Base-by-base conservation (phyloP, 2,797 vertebrate species). In the Sebastiscus albofasciatus region DNA sequence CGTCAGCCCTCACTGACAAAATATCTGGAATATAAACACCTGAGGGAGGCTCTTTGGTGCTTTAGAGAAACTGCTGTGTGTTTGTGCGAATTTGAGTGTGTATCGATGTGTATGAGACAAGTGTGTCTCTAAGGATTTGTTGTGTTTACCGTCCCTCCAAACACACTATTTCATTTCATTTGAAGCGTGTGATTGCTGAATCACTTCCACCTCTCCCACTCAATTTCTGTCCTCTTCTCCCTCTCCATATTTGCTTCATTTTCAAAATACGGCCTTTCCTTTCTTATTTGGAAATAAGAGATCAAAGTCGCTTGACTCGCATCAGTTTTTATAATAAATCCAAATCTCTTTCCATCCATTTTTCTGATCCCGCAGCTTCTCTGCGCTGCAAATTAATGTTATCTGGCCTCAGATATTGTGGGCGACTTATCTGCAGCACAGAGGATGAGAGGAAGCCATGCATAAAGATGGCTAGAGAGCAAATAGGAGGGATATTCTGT, bases 371-470 rank as follows among this genome's bases (percentile, higher is more conserved):
- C 20, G 27, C 39, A 70, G 52, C 72, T 79, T 42, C 58, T 71
- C 71, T 20, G 60, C n/a, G 9, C 60, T 18, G 49, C 71, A 79
- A 73, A 77, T 72, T 5, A 71, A 67, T 46, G 55, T 36, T 82
- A 84, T 88, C 84, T 61, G 56, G 39, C 77, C 49, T 74, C 55
- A 65, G 60, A 87, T 42, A 78, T 83, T 46, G 76, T 9, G 5
- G 70, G 8, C 14, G 27, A 67, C 54, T 81, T 75, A 87, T 90
- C 81, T 65, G 39, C 69, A 54, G 72, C 34, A 16, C 31, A 14
- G 71, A 56, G 49, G 71, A 76, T 83, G 75, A 88, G 81, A 75
- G 71, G 59, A 89, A 90, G 20, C 49, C 46, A 79, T 71, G 84
- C 83, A 75, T 72, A 54, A 80, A 77, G 70, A 79, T 22, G 26